These are phyloP conservation scores for Hydrozoanthus tunicans DNA, from an alignment of 64 coral and sea anemone species.

Conservation along the genomic window DNA sequence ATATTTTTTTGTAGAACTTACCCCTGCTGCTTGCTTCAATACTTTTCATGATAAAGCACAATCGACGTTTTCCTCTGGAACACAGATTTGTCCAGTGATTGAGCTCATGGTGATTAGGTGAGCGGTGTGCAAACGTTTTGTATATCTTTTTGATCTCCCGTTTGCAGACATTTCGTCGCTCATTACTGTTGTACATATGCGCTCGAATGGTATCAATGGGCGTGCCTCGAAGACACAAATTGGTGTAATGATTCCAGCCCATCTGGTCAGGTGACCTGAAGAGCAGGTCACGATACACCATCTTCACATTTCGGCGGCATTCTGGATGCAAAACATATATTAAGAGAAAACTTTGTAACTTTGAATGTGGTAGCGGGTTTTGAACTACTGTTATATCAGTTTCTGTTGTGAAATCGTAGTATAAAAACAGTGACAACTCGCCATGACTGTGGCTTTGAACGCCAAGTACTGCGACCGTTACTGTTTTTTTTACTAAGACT, in stretches of 20 bases:
- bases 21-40: conserved; percentile 5
- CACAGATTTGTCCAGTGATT: not conserved
- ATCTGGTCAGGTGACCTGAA: not conserved
- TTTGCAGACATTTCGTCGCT: conserved; percentile 2
- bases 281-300: conserved; percentile 11
- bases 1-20: not conserved
- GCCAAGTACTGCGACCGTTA: not conserved
- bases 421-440: not conserved
- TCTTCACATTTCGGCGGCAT: conserved; percentile 34
- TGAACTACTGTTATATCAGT: not conserved
- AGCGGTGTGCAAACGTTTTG: conserved; percentile 25
- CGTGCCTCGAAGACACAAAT: not conserved
- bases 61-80: not conserved
- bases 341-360: not conserved
- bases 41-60: conserved; percentile 18
- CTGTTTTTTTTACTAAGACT: not conserved
- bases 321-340: not conserved
- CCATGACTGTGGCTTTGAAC: not conserved
- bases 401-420: not conserved
- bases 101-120: conserved; percentile 9
- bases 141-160: conserved; percentile 29
- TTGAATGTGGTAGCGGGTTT: not conserved
- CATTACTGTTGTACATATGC: conserved; percentile 27
- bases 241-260: conserved; percentile 18
- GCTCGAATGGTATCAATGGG: conserved; percentile 1